phyloP scores from a whole-genome alignment of 2,797 vertebrate genomes.

The Poliocrania exsul region DNA sequence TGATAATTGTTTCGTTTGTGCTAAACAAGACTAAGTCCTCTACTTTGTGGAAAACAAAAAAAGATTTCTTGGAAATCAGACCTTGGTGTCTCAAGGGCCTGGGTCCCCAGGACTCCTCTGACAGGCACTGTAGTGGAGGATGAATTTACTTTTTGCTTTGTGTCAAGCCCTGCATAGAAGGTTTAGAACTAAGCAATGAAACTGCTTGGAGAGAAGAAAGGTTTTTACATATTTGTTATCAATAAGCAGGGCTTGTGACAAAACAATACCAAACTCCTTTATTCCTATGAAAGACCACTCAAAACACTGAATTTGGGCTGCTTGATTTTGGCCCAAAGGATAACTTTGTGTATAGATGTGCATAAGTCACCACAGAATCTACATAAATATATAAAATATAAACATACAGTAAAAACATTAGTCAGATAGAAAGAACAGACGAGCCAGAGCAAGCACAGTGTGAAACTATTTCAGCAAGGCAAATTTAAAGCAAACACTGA shows the following conservation, averaged over 20 bases:
- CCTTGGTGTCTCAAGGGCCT: neutral
- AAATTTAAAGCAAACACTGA: constrained; percentile 71
- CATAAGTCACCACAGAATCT: neutral
- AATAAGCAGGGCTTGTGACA: neutral
- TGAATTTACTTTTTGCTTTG: neutral
- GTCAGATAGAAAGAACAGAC: constrained; percentile 43
- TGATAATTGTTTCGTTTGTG: neutral
- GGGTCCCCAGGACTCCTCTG: neutral
- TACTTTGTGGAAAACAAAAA: neutral
- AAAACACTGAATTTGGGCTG: neutral
- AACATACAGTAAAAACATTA: constrained; percentile 5
- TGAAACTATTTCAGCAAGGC: constrained; percentile 62
- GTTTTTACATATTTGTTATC: neutral
- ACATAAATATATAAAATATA: constrained; percentile 23
- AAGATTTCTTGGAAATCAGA: neutral
- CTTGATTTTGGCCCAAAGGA: neutral
- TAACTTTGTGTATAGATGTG: neutral
- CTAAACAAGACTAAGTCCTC: neutral
- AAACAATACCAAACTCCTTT: neutral
- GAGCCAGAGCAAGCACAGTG: constrained; percentile 18
- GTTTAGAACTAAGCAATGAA: neutral
- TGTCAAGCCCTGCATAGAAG: neutral
- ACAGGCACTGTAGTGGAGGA: neutral
- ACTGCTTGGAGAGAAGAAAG: neutral
- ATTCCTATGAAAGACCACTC: neutral